A percentile compares a stretch with the other conserved stretches of the same genome.
Evolutionary conservation across 1,140 invertebrate species (phyloP).

Genomic region (Diorhabda elongata): DNA sequence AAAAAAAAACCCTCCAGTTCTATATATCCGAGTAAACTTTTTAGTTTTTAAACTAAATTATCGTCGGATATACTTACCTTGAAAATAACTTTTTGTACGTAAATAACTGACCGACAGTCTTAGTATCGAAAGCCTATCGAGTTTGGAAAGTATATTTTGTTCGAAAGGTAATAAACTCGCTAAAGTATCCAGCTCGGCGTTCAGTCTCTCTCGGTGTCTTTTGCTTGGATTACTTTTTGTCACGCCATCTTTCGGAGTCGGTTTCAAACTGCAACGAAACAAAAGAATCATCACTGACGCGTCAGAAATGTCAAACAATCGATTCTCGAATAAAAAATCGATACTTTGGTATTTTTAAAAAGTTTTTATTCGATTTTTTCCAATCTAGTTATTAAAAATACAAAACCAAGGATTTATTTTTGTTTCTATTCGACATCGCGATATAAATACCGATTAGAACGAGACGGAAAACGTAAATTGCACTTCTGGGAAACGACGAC

Average conservation of each 20-base stretch:
- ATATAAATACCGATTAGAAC: no score
- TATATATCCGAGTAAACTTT: no score
- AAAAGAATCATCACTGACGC: constrained; percentile 19
- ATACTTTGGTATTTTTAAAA: no score
- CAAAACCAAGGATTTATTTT: no score
- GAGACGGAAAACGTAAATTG: no score
- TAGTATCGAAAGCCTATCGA: constrained; percentile 96
- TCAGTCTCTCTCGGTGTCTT: constrained; percentile 92
- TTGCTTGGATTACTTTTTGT: constrained; percentile 99
- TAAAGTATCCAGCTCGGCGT: constrained; percentile 95
- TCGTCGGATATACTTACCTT: constrained; percentile 63
- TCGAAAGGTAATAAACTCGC: constrained; percentile 98
- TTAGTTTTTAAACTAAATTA: no score
- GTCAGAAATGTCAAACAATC: neutral
- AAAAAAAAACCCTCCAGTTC: no score
- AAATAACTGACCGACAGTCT: constrained; percentile 96
- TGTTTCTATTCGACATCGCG: no score
- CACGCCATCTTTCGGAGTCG: constrained; percentile 90
- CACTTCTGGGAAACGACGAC: no score
- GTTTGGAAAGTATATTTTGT: constrained; percentile 95
- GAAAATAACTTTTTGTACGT: constrained; percentile 98
- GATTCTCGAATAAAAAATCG: no score
- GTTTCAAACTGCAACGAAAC: constrained; percentile 78
- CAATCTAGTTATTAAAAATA: no score
- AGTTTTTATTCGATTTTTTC: no score